Percentiles rank a stretch among this genome's conserved stretches.
Evolutionary conservation across 2,888 invertebrate genomes (phyloP).

Genomic region (Frankliniella intonsa): DNA sequence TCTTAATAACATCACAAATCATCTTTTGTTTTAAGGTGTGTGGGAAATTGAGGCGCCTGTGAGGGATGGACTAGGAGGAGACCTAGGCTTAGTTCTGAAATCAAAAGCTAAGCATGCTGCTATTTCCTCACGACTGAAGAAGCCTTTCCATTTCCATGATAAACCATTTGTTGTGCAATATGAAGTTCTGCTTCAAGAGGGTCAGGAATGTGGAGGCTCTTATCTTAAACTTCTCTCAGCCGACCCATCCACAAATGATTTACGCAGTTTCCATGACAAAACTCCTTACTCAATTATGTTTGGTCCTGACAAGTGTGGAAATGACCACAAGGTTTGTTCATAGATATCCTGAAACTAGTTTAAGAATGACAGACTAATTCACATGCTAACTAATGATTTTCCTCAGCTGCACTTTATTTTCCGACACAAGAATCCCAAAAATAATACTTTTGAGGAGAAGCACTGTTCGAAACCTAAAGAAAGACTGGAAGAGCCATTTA

Average conservation of each 20-base stretch:
- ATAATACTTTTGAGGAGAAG: constrained; percentile 86
- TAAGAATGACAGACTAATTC: neutral
- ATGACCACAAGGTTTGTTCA: constrained; percentile 54
- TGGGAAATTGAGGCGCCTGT: constrained; percentile 71
- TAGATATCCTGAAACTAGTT: neutral
- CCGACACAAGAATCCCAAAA: constrained; percentile 88
- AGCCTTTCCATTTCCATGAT: constrained; percentile 75
- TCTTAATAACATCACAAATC: neutral
- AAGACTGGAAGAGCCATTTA: constrained; percentile 64
- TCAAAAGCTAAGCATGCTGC: constrained; percentile 97
- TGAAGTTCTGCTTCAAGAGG: constrained; percentile 89
- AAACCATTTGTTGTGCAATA: constrained; percentile 89
- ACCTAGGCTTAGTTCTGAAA: constrained; percentile 82
- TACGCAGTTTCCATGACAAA: constrained; percentile 86
- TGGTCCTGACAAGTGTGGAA: constrained; percentile 98
- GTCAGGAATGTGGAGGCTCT: constrained; percentile 97
- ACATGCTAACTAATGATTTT: constrained; percentile 19
- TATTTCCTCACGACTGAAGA: constrained; percentile 70
- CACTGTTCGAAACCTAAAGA: constrained; percentile 73
- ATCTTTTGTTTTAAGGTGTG: constrained; percentile 47
- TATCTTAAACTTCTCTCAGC: constrained; percentile 89
- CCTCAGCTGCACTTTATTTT: constrained; percentile 77
- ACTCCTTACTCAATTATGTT: constrained; percentile 99
- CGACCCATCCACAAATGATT: constrained; percentile 62
- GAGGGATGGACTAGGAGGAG: constrained; percentile 72